Conservation (phyloP, 2,888 invertebrate genomes). For the Drosophila recens region DNA sequence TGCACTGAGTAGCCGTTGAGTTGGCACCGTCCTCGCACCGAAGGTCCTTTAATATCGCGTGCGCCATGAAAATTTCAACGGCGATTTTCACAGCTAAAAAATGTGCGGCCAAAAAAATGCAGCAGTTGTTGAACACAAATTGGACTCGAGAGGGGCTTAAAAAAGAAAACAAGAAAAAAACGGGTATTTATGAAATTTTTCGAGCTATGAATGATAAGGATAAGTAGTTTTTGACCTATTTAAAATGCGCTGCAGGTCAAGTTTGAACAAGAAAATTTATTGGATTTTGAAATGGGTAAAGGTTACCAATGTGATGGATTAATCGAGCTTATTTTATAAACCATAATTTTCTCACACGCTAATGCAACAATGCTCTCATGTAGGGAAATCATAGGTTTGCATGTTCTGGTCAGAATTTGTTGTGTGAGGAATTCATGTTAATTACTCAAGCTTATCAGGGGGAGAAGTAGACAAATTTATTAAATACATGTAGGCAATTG, state of each 20-base stretch:
- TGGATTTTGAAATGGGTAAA: neutral
- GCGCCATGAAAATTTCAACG: slow-evolving; percentile 56
- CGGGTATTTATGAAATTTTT: slow-evolving; percentile 46
- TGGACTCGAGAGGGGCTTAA: slow-evolving; percentile 2
- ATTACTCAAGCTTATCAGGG: slow-evolving; percentile 36
- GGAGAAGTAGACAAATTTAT: slow-evolving; percentile 36
- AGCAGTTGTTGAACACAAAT: slow-evolving; percentile 34
- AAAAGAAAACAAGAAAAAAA: neutral
- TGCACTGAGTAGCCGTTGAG: slow-evolving; percentile 69
- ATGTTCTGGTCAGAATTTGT: slow-evolving; percentile 1
- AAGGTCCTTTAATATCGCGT: slow-evolving; percentile 20
- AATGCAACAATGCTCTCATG: neutral
- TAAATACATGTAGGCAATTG: slow-evolving; percentile 32
- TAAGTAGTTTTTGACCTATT: slow-evolving; percentile 1
- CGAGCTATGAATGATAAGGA: slow-evolving; percentile 26
- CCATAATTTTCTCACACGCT: neutral
- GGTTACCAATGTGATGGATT: slow-evolving; percentile 5
- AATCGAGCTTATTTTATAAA: slow-evolving; percentile 17
- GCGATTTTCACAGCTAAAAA: slow-evolving; percentile 39
- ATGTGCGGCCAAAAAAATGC: slow-evolving; percentile 39
- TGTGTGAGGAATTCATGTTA: slow-evolving; percentile 34
- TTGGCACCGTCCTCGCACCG: slow-evolving; percentile 28
- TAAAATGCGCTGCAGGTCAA: slow-evolving; percentile 18
- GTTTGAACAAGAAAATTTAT: neutral
- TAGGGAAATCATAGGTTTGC: slow-evolving; percentile 22